phyloP scores from a whole-genome alignment of 2,888 invertebrate genomes.

The Alloscopus bannaensis region DNA sequence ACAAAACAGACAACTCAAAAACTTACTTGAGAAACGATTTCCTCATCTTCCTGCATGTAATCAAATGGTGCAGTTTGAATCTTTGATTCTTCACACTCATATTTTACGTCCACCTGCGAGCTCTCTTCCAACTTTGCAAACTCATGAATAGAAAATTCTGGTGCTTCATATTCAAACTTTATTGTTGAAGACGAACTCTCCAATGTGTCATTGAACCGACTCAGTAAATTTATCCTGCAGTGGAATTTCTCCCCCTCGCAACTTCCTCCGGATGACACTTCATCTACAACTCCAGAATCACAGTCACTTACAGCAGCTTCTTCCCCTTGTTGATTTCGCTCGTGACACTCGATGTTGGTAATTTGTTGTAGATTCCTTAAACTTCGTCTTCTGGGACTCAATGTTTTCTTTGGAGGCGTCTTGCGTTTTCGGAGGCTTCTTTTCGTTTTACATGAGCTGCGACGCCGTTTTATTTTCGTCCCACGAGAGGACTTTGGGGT shows the following conservation, averaged over 20 bases:
- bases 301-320: constrained; percentile 47
- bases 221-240: constrained; percentile 37
- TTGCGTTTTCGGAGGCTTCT: constrained; percentile 13
- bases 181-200: not conserved
- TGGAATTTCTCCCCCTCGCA: constrained; percentile 7
- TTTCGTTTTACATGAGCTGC: constrained; percentile 32
- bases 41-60: too few species aligned
- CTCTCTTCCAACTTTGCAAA: too few species aligned
- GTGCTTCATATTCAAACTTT: too few species aligned
- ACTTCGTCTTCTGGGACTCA: constrained; percentile 53
- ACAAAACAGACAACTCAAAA: too few species aligned
- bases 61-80: too few species aligned
- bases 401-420: not conserved
- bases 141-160: not conserved
- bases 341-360: not conserved
- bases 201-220: constrained; percentile 37
- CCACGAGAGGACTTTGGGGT: constrained; percentile 17
- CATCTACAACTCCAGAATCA: constrained; percentile 50
- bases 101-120: too few species aligned
- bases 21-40: not conserved
- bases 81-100: too few species aligned
- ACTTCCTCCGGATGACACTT: constrained; percentile 8
- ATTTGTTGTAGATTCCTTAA: constrained; percentile 41
- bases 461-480: constrained; percentile 22
- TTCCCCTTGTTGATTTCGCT: not conserved